Conservation (phyloP, 2,113 vertebrate species). For the Speoplatyrhinus poulsoni region DNA sequence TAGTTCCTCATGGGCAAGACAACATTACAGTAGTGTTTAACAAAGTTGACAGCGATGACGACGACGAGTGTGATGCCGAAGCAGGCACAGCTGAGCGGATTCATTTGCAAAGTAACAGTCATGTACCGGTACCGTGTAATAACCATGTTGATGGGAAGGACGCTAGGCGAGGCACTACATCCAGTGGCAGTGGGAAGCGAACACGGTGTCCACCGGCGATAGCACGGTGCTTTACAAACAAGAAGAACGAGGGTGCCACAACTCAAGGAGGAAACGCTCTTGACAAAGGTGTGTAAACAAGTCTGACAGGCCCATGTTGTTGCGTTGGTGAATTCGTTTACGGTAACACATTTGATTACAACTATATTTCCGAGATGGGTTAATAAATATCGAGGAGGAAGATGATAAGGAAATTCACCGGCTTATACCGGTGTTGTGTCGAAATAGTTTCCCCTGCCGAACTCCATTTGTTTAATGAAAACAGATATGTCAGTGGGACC, state of each 20-base stretch:
- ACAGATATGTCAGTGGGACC: too few species aligned
- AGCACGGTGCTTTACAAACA: conserved; percentile 27
- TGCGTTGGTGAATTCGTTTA: background rate
- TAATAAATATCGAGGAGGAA: too few species aligned
- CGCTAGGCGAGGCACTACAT: background rate
- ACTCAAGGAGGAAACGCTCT: background rate
- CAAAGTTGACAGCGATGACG: conserved; percentile 53
- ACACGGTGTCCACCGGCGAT: conserved; percentile 31
- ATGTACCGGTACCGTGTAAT: background rate
- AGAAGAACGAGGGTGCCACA: background rate
- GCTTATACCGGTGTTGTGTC: too few species aligned
- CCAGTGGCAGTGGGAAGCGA: conserved; percentile 12
- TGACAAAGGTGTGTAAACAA: conserved; percentile 35
- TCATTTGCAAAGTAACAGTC: conserved; percentile 21
- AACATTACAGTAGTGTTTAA: conserved; percentile 57
- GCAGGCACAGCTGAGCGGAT: conserved; percentile 44
- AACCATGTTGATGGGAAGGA: conserved; percentile 25
- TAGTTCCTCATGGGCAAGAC: conserved; percentile 38
- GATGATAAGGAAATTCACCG: background rate
- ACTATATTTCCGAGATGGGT: too few species aligned
- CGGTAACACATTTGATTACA: too few species aligned
- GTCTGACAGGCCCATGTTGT: background rate
- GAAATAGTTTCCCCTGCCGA: too few species aligned
- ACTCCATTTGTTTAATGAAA: too few species aligned
- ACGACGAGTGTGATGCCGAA: conserved; percentile 10